Conservation (phyloP, 2,113 vertebrate genomes). For the Nannobrachium achirus region DNA sequence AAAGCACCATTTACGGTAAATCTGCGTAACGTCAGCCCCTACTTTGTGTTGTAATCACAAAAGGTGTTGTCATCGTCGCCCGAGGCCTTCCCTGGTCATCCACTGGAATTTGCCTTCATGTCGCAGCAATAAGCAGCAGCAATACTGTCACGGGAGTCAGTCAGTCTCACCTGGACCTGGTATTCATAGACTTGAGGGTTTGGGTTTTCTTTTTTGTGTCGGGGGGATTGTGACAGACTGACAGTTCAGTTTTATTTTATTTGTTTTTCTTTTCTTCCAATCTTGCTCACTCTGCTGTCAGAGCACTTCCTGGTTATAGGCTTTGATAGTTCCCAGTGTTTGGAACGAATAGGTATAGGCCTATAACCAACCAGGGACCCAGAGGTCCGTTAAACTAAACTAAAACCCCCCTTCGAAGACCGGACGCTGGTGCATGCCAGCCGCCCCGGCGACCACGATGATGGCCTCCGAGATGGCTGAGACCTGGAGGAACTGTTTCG, state of each 20-base stretch:
- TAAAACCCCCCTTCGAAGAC: background rate
- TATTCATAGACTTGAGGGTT: too few species aligned
- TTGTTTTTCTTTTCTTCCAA: too few species aligned
- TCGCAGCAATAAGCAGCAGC: slow-evolving; percentile 71
- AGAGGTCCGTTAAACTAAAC: slow-evolving; percentile 19
- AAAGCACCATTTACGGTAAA: slow-evolving; percentile 71
- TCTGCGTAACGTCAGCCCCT: slow-evolving; percentile 62
- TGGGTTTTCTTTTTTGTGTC: too few species aligned
- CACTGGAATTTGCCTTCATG: slow-evolving; percentile 69
- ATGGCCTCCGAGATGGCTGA: slow-evolving; percentile 89
- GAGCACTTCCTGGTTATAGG: too few species aligned
- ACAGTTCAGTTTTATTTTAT: too few species aligned
- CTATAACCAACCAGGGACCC: slow-evolving; percentile 17
- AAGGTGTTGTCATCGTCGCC: slow-evolving; percentile 63
- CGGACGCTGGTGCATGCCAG: slow-evolving; percentile 60
- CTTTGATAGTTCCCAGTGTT: too few species aligned
- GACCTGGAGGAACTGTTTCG: slow-evolving; percentile 99
- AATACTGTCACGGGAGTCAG: too few species aligned
- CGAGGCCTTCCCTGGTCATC: slow-evolving; percentile 50
- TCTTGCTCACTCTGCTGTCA: too few species aligned
- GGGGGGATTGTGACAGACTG: too few species aligned
- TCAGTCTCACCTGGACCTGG: background rate
- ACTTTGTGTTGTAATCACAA: slow-evolving; percentile 63
- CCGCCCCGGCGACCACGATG: slow-evolving; percentile 55
- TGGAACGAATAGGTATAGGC: too few species aligned